phyloP scores from a whole-genome alignment of 2,888 invertebrate species.

The Polylopha cassiicola region DNA sequence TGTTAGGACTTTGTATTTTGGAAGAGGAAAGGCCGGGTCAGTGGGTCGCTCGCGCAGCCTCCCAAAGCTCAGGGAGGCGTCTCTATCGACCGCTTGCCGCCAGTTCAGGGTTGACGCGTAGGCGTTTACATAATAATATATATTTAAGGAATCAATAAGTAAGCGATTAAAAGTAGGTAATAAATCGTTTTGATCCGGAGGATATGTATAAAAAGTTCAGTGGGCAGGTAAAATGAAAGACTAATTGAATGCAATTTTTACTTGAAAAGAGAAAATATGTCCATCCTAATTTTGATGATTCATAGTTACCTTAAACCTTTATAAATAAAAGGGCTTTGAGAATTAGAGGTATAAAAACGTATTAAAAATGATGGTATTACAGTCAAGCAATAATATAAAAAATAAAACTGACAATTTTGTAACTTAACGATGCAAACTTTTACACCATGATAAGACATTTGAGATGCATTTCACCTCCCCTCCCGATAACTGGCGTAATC shows the following conservation, averaged over 20 bases:
- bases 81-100: constrained; percentile 73
- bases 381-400: constrained; percentile 13
- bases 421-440: too few species aligned
- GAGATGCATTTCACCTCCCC: constrained; percentile 31
- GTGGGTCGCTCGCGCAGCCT: constrained; percentile 81
- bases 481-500: constrained; percentile 33
- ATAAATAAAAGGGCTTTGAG: too few species aligned
- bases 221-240: too few species aligned
- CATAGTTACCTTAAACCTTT: too few species aligned
- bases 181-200: too few species aligned
- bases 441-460: constrained; percentile 10
- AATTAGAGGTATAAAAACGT: background rate
- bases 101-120: constrained; percentile 51
- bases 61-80: constrained; percentile 66
- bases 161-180: too few species aligned
- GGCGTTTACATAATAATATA: background rate
- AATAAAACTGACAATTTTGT: too few species aligned
- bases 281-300: too few species aligned
- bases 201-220: too few species aligned
- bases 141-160: too few species aligned
- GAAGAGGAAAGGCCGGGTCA: constrained; percentile 70
- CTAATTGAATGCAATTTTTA: too few species aligned
- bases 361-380: background rate
- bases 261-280: too few species aligned
- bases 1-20: constrained; percentile 34